Evolutionary conservation across 2,888 invertebrate genomes (phyloP), one percentile per base, ranked within the genome.

Genomic region (Harpalus rufipes): DNA sequence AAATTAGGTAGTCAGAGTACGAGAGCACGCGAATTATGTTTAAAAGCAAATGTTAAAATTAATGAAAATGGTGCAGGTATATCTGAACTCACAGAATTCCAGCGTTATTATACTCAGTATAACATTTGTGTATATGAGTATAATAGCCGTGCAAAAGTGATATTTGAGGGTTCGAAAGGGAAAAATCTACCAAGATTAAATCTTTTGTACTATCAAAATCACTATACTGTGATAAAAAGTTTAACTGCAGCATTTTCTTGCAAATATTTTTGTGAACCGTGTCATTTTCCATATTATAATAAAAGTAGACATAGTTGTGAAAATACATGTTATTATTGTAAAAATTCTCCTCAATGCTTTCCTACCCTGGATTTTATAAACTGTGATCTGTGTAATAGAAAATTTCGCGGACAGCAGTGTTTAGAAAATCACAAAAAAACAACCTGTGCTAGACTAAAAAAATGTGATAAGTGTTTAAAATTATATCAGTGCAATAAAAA

Each of bases 221-320:
- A 63, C 25, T 81, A 58, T 18, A 16, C 81, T 16, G 51, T 44
- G 51, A 65, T 65, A 14, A 81, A 41, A 1, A 87, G 87, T 51
- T 74, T 88, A 8, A 88, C 88, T 5, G 86, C 87, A 8, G 86
- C 87, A 7, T 88, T 88, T 68, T 85, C 85, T 7, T 86, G 86
- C 51, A 44, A 7, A 1, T 89, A 88, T 85, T 88, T 84, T 76
- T 89, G 88, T 80, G 87, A 87, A 74, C 39, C 59, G 32, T 88
- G 88, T 82, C 85, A 87, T 63, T 79, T 85, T 10, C 86, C 87
- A 0, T 88, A 86, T 80, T 59, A 87, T 16, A 7, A 76, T 6
- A 86, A 86, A 25, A 16, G 72, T 79, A 21, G 16, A 83, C 87
- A 86, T 82, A 51, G 61, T 16, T 86, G 86, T 81, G 85, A 58